phyloP scores from a whole-genome alignment of 2,797 vertebrate genomes.

The Syngnathus rostellatus region DNA sequence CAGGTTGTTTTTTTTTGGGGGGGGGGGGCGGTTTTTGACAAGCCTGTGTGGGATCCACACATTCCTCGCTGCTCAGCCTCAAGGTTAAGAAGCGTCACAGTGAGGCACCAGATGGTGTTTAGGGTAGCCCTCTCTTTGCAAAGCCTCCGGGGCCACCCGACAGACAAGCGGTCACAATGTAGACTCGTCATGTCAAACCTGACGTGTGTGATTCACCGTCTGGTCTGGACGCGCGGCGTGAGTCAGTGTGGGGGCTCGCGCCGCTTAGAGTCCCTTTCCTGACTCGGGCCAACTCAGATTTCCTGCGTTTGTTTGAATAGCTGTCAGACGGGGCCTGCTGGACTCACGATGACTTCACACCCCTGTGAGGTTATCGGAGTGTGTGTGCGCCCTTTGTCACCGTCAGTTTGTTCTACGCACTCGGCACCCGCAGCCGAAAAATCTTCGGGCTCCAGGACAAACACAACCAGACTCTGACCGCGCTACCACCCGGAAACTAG shows the following conservation, averaged over 20 bases:
- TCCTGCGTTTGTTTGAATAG: conserved; percentile 54
- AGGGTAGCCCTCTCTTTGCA: conserved; percentile 23
- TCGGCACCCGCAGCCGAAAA: conserved; percentile 10
- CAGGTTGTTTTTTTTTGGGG: neutral
- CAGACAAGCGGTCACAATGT: conserved; percentile 30
- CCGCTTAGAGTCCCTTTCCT: conserved; percentile 13
- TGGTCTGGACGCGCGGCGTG: conserved; percentile 22
- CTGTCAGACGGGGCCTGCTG: conserved; percentile 36
- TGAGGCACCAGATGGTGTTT: conserved; percentile 28
- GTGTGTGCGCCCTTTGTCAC: conserved; percentile 24
- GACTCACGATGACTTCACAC: conserved; percentile 47
- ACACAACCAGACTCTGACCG: neutral
- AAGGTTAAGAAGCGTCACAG: conserved; percentile 32
- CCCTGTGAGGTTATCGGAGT: conserved; percentile 21
- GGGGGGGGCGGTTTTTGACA: neutral
- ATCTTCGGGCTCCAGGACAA: conserved; percentile 3
- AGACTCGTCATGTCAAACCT: conserved; percentile 28
- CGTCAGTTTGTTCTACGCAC: conserved; percentile 16
- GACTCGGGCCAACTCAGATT: conserved; percentile 36
- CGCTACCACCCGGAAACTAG: neutral
- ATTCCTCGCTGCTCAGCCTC: conserved; percentile 52
- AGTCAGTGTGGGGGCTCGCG: conserved; percentile 11
- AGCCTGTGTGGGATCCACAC: conserved; percentile 22
- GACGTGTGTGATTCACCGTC: conserved; percentile 52
- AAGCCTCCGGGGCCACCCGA: conserved; percentile 28